Base-by-base conservation (phyloP, 1,140 invertebrate species). In the Lepidurus arcticus region DNA sequence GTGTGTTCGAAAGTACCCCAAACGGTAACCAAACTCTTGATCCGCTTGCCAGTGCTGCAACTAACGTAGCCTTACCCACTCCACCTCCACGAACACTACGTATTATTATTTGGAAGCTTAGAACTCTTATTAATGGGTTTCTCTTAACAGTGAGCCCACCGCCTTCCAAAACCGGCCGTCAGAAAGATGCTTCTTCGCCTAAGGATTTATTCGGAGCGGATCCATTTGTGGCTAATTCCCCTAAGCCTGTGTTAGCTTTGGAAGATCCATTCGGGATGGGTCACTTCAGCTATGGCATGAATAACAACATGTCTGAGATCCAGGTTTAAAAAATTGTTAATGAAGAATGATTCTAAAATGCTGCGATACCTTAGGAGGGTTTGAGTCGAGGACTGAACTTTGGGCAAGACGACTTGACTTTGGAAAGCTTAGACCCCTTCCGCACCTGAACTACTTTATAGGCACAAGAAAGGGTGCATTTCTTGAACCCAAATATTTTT, bases 391-490 rank as follows among this genome's bases (percentile, higher is more conserved):
- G 92, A 74, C 86, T 93, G 44, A 89, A 90, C 9, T 91, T 92
- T 83, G 90, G 91, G 65, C 91, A 92, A 79, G 93, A 94, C 83
- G 93, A 94, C 85, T 94, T 94, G 83, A 92, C 91, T n/a, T 83
- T 95, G 81, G 93, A 94, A 84, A 93, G 91, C 85, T 87, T 94
- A 81, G 93, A 94, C 87, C 93, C 93, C 73, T 85, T 94, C 78
- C 84, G 87, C 80, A 88, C 73, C 6, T 78, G 45, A 75, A 43
- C 53, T n/a, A 1, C 53, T 65, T 65, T 1, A 65, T 21, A 7
- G 1, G 7, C 53, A 13, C 13, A 16, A 9, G 21, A 13, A 65
- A 65, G 53, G 53, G 53, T 34, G 34, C 34, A 34, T 34, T 34
- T 34, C 34, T 34, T 34, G 34, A 34, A 34, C 2, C 34, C 34